A percentile compares a stretch with the other conserved stretches of the same genome.
Evolutionary conservation across 2,113 vertebrate genomes (phyloP).

Genomic region (Brachyistius frenatus): DNA sequence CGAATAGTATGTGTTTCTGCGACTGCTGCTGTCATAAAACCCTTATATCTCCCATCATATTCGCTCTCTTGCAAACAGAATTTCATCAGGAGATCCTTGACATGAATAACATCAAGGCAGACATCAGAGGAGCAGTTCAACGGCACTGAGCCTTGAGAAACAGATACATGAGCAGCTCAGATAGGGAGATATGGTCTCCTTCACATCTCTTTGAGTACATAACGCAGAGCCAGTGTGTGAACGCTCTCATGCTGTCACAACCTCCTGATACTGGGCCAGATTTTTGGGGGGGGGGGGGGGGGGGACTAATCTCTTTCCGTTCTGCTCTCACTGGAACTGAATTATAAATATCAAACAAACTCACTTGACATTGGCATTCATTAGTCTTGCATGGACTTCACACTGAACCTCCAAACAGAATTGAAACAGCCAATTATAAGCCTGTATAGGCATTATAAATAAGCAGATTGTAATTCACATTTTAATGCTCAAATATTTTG

Average conservation of each 20-base stretch:
- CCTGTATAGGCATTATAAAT: not conserved
- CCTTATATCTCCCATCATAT: not conserved
- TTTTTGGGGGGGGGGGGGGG: not conserved
- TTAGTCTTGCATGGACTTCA: slow-evolving; percentile 19
- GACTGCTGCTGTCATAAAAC: not conserved
- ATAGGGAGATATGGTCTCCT: slow-evolving; percentile 9
- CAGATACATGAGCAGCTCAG: not conserved
- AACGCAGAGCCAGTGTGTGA: not conserved
- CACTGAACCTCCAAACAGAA: slow-evolving; percentile 14
- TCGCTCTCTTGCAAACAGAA: slow-evolving; percentile 10
- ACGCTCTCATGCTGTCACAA: not conserved
- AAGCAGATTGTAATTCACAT: not conserved
- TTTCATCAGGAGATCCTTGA: slow-evolving; percentile 37
- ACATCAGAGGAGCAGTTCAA: slow-evolving; percentile 27
- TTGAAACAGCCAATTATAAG: slow-evolving; percentile 1
- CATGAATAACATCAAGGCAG: slow-evolving; percentile 29
- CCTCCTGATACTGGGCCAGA: not conserved
- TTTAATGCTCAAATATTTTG: not conserved
- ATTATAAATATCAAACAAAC: slow-evolving; percentile 5
- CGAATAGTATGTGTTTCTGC: too few relatives aligned
- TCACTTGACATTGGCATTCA: not conserved
- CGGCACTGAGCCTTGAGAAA: slow-evolving; percentile 36
- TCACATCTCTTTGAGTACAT: not conserved
- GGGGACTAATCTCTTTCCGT: not conserved
- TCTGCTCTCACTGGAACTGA: slow-evolving; percentile 12